A percentile compares a stretch with the other conserved stretches of the same genome.
These are phyloP conservation scores for Cosmia pyralina DNA, from an alignment of 2,888 invertebrate species.

Conservation along the genomic window DNA sequence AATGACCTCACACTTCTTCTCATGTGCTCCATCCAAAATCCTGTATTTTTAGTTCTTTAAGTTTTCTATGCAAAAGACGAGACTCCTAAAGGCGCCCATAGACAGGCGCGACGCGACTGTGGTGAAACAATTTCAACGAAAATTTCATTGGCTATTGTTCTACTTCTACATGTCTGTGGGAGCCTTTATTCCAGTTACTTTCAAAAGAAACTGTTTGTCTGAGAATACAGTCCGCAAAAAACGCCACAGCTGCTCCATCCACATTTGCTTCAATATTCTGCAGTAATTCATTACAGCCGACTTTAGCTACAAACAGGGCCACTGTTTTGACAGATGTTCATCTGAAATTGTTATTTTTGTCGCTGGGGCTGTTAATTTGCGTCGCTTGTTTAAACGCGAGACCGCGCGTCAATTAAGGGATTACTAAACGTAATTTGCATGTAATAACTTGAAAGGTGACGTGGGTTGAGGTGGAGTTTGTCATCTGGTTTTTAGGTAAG, in stretches of 20 bases:
- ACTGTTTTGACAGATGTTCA: conserved; percentile 82
- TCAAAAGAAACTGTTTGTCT: conserved; percentile 1
- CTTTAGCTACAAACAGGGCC: conserved; percentile 42
- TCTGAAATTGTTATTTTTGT: conserved; percentile 79
- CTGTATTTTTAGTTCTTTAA: neutral
- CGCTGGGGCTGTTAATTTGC: conserved; percentile 67
- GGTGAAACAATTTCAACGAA: too few relatives aligned
- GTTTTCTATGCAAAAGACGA: neutral
- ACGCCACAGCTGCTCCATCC: conserved; percentile 30
- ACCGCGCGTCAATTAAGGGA: conserved; percentile 65
- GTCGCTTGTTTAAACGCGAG: conserved; percentile 73
- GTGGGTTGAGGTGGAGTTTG: conserved; percentile 31
- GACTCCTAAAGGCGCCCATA: too few relatives aligned
- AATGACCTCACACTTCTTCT: neutral
- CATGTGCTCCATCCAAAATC: neutral
- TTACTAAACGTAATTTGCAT: conserved; percentile 66
- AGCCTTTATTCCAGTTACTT: neutral
- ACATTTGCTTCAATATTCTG: conserved; percentile 49
- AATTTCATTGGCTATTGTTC: too few relatives aligned
- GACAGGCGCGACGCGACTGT: too few relatives aligned
- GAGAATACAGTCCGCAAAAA: conserved; percentile 25
- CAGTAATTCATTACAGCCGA: conserved; percentile 56
- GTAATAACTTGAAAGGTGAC: conserved; percentile 63
- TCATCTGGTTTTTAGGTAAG: conserved; percentile 41
- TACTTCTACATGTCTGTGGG: too few relatives aligned